phyloP scores from a whole-genome alignment of 2,888 invertebrate genomes.

The Mystacides longicornis region DNA sequence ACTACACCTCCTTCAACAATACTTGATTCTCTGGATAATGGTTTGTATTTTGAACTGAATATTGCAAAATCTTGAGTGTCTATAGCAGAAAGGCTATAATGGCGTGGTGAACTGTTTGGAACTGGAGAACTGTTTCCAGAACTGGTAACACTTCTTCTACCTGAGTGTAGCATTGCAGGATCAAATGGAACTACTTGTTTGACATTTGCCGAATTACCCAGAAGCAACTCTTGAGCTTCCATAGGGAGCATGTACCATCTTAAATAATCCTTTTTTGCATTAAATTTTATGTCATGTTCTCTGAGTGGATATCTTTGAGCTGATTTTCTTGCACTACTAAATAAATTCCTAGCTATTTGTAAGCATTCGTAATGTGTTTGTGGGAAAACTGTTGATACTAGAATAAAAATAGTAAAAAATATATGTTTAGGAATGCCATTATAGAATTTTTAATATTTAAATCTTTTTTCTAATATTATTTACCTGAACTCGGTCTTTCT shows the following conservation, averaged over 20 bases:
- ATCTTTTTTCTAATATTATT: neutral
- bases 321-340: slow-evolving; percentile 68
- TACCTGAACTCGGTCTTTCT: slow-evolving; percentile 62
- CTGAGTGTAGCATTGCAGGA: slow-evolving; percentile 52
- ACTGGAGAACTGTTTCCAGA: slow-evolving; percentile 43
- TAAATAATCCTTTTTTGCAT: slow-evolving; percentile 58
- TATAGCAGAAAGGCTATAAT: slow-evolving; percentile 62
- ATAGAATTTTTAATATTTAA: neutral
- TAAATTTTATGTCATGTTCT: slow-evolving; percentile 68
- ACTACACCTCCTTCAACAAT: slow-evolving; percentile 40
- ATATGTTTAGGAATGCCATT: neutral
- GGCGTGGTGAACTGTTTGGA: slow-evolving; percentile 53
- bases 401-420: slow-evolving; percentile 1
- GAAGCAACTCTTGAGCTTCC: slow-evolving; percentile 71
- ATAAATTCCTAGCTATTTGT: slow-evolving; percentile 69
- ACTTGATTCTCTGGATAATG: slow-evolving; percentile 42
- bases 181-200: slow-evolving; percentile 72
- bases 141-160: slow-evolving; percentile 39
- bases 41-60: slow-evolving; percentile 41
- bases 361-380: slow-evolving; percentile 70
- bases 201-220: slow-evolving; percentile 67
- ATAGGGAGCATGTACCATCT: slow-evolving; percentile 87
- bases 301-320: slow-evolving; percentile 66
- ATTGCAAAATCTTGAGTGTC: slow-evolving; percentile 49
- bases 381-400: slow-evolving; percentile 63